phyloP scores from a whole-genome alignment of 2,888 invertebrate species.

The Notodonta dromedarius region DNA sequence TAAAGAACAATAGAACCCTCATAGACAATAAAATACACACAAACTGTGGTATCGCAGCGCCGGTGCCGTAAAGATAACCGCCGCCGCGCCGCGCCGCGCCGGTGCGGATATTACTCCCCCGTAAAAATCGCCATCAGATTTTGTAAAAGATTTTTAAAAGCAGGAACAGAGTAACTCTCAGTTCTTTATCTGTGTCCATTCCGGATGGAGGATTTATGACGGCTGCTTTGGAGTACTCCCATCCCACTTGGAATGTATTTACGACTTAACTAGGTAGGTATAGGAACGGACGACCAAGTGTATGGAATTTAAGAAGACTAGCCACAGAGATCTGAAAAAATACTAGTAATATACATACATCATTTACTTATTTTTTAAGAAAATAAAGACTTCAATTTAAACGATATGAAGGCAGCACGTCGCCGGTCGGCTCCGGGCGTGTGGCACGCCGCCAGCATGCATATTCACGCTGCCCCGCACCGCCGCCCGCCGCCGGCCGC shows the following conservation, averaged over 20 bases:
- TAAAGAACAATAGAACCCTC: neutral
- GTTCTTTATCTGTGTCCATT: slow-evolving; percentile 2
- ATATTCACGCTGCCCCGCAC: slow-evolving; percentile 6
- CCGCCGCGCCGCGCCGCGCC: too few species aligned
- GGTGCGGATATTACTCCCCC: neutral
- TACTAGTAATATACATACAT: too few species aligned
- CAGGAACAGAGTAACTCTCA: neutral
- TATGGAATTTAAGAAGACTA: neutral
- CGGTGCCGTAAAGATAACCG: slow-evolving; percentile 1
- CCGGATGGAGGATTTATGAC: slow-evolving; percentile 4
- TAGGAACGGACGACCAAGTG: neutral
- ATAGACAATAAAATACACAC: neutral
- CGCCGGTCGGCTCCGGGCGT: neutral
- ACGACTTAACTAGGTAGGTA: neutral
- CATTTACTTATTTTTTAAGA: neutral
- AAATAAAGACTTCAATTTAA: neutral
- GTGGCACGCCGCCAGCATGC: slow-evolving; percentile 1
- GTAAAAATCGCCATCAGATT: neutral
- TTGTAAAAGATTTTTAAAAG: neutral
- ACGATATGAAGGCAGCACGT: neutral
- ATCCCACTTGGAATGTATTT: neutral
- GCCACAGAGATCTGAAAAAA: too few species aligned
- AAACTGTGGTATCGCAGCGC: neutral
- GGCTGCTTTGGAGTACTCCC: neutral
- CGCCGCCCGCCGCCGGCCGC: slow-evolving; percentile 2